Percentiles rank a stretch among this genome's conserved stretches.
Evolutionary conservation across 2,888 invertebrate species (phyloP).

Genomic region (Ceriagrion tenellum): DNA sequence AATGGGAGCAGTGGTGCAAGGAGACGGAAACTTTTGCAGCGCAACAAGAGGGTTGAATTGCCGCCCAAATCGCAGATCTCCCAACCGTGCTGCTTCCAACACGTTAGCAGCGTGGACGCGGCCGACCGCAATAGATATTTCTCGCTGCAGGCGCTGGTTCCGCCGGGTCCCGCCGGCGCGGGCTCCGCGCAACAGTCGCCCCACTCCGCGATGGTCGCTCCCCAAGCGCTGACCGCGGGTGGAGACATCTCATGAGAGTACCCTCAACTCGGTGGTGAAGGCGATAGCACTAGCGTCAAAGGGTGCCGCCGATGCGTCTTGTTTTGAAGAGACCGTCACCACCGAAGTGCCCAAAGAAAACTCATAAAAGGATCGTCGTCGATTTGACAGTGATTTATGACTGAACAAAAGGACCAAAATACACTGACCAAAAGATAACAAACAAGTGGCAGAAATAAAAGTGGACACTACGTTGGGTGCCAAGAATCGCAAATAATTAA

Average conservation of each 20-base stretch:
- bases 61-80: constrained; percentile 91
- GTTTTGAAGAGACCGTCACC: constrained; percentile 36
- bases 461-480: background rate
- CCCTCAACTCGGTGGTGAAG: constrained; percentile 53
- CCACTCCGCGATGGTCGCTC: constrained; percentile 10
- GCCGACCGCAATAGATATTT: constrained; percentile 84
- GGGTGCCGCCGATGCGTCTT: constrained; percentile 55
- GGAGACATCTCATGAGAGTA: constrained; percentile 59
- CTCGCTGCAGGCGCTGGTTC: constrained; percentile 84
- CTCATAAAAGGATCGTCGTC: background rate
- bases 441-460: background rate
- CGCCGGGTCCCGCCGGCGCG: constrained; percentile 74
- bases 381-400: background rate
- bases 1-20: constrained; percentile 81
- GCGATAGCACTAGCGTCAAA: constrained; percentile 15
- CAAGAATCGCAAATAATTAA: background rate
- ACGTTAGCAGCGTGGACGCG: constrained; percentile 88
- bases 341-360: background rate
- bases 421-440: background rate
- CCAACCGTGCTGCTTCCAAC: constrained; percentile 91
- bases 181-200: constrained; percentile 12
- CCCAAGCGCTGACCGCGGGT: constrained; percentile 55
- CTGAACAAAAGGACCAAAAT: background rate
- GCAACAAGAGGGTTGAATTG: constrained; percentile 80
- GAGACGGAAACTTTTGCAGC: constrained; percentile 77